These are phyloP conservation scores for Microcebus tavaratra DNA, from an alignment of 2,113 vertebrate genomes.

Conservation along the genomic window DNA sequence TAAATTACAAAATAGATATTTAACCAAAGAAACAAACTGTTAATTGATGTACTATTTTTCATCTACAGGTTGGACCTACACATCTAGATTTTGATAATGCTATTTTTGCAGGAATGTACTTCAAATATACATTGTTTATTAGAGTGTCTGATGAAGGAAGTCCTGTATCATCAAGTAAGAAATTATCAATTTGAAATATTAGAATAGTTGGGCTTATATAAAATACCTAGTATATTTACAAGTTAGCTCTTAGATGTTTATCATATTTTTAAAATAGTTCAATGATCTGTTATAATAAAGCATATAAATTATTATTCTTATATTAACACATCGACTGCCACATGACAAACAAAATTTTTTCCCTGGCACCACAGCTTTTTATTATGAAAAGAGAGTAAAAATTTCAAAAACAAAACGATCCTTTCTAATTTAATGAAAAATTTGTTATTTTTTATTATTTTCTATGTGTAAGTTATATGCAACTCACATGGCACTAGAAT, in stretches of 20 bases:
- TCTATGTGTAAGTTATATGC: no score
- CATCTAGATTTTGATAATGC: slow-evolving; percentile 63
- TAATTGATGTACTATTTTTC: neutral
- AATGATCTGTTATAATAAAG: neutral
- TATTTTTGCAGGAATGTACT: slow-evolving; percentile 58
- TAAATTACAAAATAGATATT: neutral
- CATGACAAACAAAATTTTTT: no score
- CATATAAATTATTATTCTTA: neutral
- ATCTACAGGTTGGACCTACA: slow-evolving; percentile 33
- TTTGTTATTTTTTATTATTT: no score
- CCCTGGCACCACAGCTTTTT: no score
- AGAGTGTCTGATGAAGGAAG: slow-evolving; percentile 47
- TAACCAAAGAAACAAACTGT: neutral
- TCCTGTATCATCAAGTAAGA: slow-evolving; percentile 70
- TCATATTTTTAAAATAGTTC: neutral
- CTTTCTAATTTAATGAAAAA: no score
- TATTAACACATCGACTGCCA: neutral
- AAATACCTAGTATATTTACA: neutral
- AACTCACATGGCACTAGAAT: no score
- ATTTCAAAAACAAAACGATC: no score
- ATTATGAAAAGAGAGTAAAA: no score
- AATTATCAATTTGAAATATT: neutral
- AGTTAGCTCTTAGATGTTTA: neutral
- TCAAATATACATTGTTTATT: slow-evolving; percentile 63
- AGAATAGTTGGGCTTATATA: neutral